Evolutionary conservation across 2,797 vertebrate species (phyloP), one percentile per base, ranked within the genome.

Genomic region (Chaetophractus vellerosus): DNA sequence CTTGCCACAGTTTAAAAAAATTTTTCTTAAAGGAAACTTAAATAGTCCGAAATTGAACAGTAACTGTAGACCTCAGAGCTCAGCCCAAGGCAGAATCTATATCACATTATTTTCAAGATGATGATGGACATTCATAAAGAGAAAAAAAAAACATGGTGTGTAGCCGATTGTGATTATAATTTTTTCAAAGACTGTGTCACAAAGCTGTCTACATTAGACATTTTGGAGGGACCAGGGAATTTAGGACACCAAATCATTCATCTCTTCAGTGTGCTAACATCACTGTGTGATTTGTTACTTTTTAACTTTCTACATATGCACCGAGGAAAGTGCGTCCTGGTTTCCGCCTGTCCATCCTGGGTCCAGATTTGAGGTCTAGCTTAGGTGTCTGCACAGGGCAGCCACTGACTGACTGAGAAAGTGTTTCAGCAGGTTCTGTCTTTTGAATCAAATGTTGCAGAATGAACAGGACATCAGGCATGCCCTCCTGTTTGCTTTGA

Each of bases 161-260:
- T 93, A 52, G 90, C 92, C 88, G 64, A 72, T 78, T 50, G 18
- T 36, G 38, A 71, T 86, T 18, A 36, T 41, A n/a, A n/a, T 52
- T 72, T 82, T 64, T 78, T 74, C 64, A 80, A 86, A 93, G 66
- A 80, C 66, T 36, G 9, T 68, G 36, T 72, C 41, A 69, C 90
- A 87, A 83, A 94, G 41, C 93, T 96, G 95, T 94, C 96, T 97
- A 76, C 74, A 84, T 93, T 96, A 96, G 94, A 96, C 92, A 63
- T 71, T 83, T 79, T 52, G 59, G 69, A 91, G 86, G 94, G 92
- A 96, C 96, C 96, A 97, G 94, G 78, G 79, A 92, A 78, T 48
- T 41, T 23, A 72, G 68, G 57, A 66, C 82, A 75, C 66, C 23
- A 24, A 55, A 55, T 80, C 52, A 61, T 84, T 84, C 87, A 88